Percentiles rank a stretch among this genome's conserved stretches.
These are phyloP conservation scores for Watsonalla cultraria DNA, from an alignment of 2,888 invertebrate genomes.

Conservation along the genomic window DNA sequence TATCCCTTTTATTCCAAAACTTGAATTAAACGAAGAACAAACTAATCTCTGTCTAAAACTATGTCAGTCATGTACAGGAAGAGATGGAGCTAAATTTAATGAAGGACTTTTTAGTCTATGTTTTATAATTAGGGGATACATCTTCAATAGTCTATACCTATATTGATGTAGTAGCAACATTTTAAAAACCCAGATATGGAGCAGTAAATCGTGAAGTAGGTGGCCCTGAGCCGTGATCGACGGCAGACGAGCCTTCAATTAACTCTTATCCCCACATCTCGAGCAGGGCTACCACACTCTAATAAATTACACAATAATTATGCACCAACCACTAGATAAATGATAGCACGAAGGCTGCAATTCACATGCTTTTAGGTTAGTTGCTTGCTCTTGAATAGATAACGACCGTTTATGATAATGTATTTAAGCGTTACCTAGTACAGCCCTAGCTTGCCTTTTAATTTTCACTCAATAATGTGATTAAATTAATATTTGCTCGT, in stretches of 20 bases:
- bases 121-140: too few relatives aligned
- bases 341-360: not conserved
- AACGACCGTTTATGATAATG: not conserved
- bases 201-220: slow-evolving; percentile 44
- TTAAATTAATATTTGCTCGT: too few relatives aligned
- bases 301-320: slow-evolving; percentile 5
- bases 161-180: slow-evolving; percentile 19
- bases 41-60: too few relatives aligned
- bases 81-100: too few relatives aligned
- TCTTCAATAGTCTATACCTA: not conserved
- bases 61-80: too few relatives aligned
- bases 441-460: not conserved
- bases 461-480: not conserved
- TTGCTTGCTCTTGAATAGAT: slow-evolving; percentile 1
- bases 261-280: slow-evolving; percentile 26
- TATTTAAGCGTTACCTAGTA: not conserved
- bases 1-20: too few relatives aligned
- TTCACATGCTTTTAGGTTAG: slow-evolving; percentile 5
- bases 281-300: slow-evolving; percentile 2
- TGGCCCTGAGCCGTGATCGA: slow-evolving; percentile 48
- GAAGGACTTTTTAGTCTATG: too few relatives aligned
- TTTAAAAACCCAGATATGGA: slow-evolving; percentile 36
- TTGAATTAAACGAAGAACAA: too few relatives aligned
- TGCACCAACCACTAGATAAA: not conserved
- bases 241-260: slow-evolving; percentile 50